These are phyloP conservation scores for Elgaria multicarinata DNA, from an alignment of 2,113 vertebrate species.

Conservation along the genomic window DNA sequence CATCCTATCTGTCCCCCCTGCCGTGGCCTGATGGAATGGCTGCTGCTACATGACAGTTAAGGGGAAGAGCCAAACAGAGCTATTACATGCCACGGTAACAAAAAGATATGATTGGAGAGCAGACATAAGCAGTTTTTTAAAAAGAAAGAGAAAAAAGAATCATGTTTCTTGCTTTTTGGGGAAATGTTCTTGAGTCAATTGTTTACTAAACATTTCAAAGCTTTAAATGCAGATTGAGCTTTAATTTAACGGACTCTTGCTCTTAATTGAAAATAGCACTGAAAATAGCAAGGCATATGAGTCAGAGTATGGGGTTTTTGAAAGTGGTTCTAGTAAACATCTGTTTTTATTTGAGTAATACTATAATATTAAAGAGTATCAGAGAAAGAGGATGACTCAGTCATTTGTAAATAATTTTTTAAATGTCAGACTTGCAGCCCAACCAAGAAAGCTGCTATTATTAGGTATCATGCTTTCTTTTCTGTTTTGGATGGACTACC, in stretches of 20 bases:
- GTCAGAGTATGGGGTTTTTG: not conserved
- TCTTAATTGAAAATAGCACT: slow-evolving; percentile 31
- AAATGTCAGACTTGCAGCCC: not conserved
- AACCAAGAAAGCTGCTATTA: not conserved
- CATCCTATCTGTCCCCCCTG: too few relatives aligned
- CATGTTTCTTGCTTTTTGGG: not conserved
- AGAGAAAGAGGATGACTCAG: not conserved
- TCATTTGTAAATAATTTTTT: not conserved
- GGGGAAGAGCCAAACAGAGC: not conserved
- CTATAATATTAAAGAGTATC: slow-evolving; percentile 1
- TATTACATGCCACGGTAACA: not conserved
- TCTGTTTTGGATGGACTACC: not conserved
- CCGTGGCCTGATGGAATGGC: too few relatives aligned
- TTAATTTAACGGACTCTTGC: not conserved
- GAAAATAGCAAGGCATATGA: slow-evolving; percentile 20
- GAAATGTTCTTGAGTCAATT: slow-evolving; percentile 14
- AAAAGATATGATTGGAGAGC: not conserved
- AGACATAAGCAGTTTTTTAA: slow-evolving; percentile 18
- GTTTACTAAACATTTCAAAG: slow-evolving; percentile 38
- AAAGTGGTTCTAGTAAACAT: not conserved
- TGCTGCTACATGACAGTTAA: too few relatives aligned
- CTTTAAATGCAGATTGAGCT: not conserved
- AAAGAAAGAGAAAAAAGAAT: not conserved
- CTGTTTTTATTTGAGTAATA: slow-evolving; percentile 10
- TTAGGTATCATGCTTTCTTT: not conserved